Conservation (phyloP, 2,113 vertebrate genomes). For the Columbina picui region DNA sequence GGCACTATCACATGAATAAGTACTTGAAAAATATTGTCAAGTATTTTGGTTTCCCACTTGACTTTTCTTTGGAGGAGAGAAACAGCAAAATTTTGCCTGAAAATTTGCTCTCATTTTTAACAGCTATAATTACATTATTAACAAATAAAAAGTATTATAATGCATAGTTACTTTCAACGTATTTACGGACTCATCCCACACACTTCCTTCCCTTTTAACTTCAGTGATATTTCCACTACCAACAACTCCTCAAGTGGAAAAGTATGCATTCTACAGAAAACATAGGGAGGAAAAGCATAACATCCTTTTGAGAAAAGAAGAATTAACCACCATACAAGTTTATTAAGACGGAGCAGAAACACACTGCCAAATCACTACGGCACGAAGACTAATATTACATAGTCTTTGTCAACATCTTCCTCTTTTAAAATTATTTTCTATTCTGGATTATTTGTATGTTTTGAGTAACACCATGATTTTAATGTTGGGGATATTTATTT, state of each 20-base stretch:
- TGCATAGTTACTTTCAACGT: fast-evolving
- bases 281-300: background rate
- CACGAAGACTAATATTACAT: background rate
- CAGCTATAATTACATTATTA: background rate
- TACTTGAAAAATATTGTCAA: background rate
- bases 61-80: background rate
- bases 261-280: background rate
- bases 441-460: background rate
- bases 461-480: background rate
- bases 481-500: too few relatives aligned
- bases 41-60: background rate
- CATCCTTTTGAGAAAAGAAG: background rate
- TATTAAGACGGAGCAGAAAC: background rate
- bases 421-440: background rate
- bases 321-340: background rate
- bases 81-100: background rate
- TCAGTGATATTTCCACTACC: background rate
- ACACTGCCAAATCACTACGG: background rate
- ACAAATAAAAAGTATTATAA: background rate
- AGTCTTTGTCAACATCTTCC: background rate
- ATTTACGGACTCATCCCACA: background rate
- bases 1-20: background rate
- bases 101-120: background rate
- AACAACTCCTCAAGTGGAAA: background rate
- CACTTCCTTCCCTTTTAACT: background rate